These are phyloP conservation scores for Microcaecilia unicolor DNA, from an alignment of 2,797 vertebrate genomes.

Conservation along the genomic window DNA sequence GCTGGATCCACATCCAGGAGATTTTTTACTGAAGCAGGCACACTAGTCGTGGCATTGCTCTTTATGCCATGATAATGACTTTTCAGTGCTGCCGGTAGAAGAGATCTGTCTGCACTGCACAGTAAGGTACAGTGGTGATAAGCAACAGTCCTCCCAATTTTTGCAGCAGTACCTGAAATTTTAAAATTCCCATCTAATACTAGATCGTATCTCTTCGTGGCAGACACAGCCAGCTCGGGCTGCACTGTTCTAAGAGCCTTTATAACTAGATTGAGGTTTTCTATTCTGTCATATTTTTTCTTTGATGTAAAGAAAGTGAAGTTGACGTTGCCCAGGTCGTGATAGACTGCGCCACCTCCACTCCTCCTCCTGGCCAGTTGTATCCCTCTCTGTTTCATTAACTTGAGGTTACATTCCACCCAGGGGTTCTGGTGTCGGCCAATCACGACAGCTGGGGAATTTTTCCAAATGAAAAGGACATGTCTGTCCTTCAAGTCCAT, in stretches of 20 bases:
- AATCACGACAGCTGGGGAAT: slow-evolving; percentile 74
- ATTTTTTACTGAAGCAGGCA: slow-evolving; percentile 73
- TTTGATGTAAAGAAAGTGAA: slow-evolving; percentile 84
- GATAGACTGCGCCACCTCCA: slow-evolving; percentile 87
- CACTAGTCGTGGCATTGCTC: slow-evolving; percentile 83
- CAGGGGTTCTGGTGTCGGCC: slow-evolving; percentile 95
- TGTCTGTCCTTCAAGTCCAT: slow-evolving; percentile 59
- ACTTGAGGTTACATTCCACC: slow-evolving; percentile 74
- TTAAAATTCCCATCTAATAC: slow-evolving; percentile 74
- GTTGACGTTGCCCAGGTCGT: slow-evolving; percentile 90
- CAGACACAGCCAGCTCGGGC: slow-evolving; percentile 62
- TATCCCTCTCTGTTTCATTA: slow-evolving; percentile 61
- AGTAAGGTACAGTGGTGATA: slow-evolving; percentile 93
- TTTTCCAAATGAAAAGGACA: slow-evolving; percentile 81
- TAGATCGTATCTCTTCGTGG: slow-evolving; percentile 76
- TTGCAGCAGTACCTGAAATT: slow-evolving; percentile 87
- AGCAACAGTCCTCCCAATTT: slow-evolving; percentile 72
- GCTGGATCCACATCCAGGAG: slow-evolving; percentile 70
- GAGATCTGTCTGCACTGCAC: slow-evolving; percentile 54
- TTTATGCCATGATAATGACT: slow-evolving; percentile 68
- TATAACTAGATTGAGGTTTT: slow-evolving; percentile 76
- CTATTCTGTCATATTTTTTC: slow-evolving; percentile 70
- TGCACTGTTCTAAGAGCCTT: slow-evolving; percentile 60
- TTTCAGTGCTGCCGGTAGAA: slow-evolving; percentile 62
- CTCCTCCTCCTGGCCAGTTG: slow-evolving; percentile 79